These are phyloP conservation scores for Hippocampus mohnikei DNA, from an alignment of 2,113 vertebrate species.

Conservation along the genomic window DNA sequence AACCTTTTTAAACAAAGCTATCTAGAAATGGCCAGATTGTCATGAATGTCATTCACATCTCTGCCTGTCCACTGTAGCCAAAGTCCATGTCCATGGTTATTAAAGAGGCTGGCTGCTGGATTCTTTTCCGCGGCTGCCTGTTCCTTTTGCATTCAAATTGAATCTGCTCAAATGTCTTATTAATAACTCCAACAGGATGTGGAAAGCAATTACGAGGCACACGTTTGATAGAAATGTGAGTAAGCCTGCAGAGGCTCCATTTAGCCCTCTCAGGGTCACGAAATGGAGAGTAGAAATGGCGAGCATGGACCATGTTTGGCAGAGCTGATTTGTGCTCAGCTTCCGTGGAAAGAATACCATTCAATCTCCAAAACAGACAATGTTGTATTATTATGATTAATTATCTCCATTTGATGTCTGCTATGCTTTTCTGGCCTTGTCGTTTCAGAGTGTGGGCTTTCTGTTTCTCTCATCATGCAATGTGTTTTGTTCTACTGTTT, in stretches of 20 bases:
- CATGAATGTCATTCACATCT: background rate
- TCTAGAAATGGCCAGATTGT: background rate
- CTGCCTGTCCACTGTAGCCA: conserved; percentile 2
- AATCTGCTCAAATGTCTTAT: conserved; percentile 1
- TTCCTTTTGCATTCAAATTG: background rate
- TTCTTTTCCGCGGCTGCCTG: background rate
- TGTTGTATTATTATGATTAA: background rate
- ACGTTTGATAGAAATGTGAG: conserved; percentile 23
- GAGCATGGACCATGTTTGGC: background rate
- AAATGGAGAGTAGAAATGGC: conserved; percentile 83
- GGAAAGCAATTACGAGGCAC: background rate
- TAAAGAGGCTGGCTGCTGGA: background rate
- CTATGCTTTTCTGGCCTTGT: background rate
- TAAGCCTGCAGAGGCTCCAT: conserved; percentile 83
- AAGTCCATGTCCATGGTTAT: background rate
- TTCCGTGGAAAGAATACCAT: background rate
- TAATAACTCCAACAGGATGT: background rate
- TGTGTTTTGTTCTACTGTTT: background rate
- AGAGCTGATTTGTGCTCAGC: background rate
- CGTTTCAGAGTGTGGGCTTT: background rate
- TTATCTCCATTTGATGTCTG: background rate
- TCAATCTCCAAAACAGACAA: background rate
- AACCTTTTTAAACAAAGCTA: background rate
- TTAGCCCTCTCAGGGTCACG: conserved; percentile 77
- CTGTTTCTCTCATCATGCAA: background rate